Conservation (phyloP, 2,888 invertebrate species). For the Dicycla oo region DNA sequence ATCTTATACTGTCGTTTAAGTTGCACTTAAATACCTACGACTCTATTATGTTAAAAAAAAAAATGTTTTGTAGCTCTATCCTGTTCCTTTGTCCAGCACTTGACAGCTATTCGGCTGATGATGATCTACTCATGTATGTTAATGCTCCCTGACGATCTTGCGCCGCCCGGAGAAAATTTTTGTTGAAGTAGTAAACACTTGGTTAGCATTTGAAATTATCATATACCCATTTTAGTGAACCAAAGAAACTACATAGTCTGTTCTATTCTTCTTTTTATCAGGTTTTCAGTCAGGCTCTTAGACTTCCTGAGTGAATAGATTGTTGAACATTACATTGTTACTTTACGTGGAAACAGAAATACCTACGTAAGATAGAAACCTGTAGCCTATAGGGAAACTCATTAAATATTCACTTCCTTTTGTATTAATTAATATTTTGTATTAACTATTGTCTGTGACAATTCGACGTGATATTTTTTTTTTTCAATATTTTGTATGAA, state of each 20-base stretch:
- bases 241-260: not conserved
- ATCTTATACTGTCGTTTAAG: no score
- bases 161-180: not conserved
- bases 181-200: not conserved
- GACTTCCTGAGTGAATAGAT: slow-evolving; percentile 19
- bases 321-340: slow-evolving; percentile 23
- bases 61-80: no score
- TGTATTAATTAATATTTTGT: slow-evolving; percentile 38
- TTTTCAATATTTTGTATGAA: not conserved
- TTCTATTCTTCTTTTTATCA: not conserved
- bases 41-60: not conserved
- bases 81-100: no score
- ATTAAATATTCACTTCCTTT: slow-evolving; percentile 54
- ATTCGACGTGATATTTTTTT: not conserved
- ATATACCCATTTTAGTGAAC: not conserved
- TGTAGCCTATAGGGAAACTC: slow-evolving; percentile 29
- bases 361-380: slow-evolving; percentile 6
- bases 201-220: not conserved
- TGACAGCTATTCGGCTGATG: no score
- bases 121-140: not conserved
- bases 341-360: slow-evolving; percentile 4
- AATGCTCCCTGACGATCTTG: not conserved
- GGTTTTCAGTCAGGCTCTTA: slow-evolving; percentile 8
- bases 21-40: not conserved
- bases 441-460: slow-evolving; percentile 32